Conservation (phyloP, 2,888 invertebrate species). For the Dolichomitus sp. region DNA sequence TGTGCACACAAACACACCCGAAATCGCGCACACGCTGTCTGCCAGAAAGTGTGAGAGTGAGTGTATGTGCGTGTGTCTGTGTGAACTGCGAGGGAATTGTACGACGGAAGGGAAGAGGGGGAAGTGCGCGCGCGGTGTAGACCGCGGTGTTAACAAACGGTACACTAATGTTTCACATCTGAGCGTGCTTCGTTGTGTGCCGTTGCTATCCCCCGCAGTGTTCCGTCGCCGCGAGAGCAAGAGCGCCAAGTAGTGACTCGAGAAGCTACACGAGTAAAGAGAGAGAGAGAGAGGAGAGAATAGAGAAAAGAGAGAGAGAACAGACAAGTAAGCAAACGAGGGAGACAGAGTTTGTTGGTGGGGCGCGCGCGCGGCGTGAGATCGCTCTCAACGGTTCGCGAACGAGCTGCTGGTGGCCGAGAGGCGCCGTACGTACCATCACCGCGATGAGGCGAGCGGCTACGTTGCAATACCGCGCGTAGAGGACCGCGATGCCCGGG, state of each 20-base stretch:
- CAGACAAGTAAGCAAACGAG: slow-evolving; percentile 9
- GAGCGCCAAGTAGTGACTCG: slow-evolving; percentile 80
- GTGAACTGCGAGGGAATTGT: slow-evolving; percentile 44
- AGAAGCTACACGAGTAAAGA: slow-evolving; percentile 53
- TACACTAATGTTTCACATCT: slow-evolving; percentile 85
- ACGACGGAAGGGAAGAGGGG: slow-evolving; percentile 45
- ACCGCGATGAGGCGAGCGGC: slow-evolving; percentile 25
- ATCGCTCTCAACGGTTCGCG: slow-evolving; percentile 44
- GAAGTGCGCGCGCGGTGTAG: slow-evolving; percentile 79
- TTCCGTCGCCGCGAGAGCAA: slow-evolving; percentile 78
- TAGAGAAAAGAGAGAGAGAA: slow-evolving; percentile 71
- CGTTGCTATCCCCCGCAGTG: slow-evolving; percentile 61
- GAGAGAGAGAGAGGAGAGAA: slow-evolving; percentile 63
- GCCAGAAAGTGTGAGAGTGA: slow-evolving; percentile 21
- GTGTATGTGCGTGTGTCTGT: slow-evolving; percentile 25
- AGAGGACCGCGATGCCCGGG: slow-evolving; percentile 33
- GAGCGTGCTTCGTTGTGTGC: slow-evolving; percentile 76
- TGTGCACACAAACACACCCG: slow-evolving; percentile 50
- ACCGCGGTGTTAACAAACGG: slow-evolving; percentile 85
- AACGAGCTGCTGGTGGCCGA: slow-evolving; percentile 21
- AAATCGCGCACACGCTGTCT: slow-evolving; percentile 46
- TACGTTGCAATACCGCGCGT: slow-evolving; percentile 24
- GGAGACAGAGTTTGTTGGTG: background rate
- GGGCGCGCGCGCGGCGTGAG: slow-evolving; percentile 20
- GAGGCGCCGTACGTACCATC: slow-evolving; percentile 24